A percentile compares a stretch with the other conserved stretches of the same genome.
Evolutionary conservation across 2,113 vertebrate genomes (phyloP).

Genomic region (Phalacrocorax aristotelis): DNA sequence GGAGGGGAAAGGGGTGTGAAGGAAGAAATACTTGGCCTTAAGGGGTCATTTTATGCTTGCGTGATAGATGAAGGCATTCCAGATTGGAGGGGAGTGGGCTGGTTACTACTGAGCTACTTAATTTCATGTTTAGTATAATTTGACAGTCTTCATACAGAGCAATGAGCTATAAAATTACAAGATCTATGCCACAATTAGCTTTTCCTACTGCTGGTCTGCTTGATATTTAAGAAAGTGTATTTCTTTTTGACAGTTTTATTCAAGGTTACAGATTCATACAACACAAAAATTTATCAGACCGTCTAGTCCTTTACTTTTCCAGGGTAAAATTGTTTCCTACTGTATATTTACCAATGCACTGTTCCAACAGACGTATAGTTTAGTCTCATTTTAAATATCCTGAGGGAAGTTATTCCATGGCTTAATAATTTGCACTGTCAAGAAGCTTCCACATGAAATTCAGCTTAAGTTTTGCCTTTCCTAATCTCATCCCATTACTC

Average conservation of each 20-base stretch:
- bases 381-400: not conserved
- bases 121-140: not conserved
- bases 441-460: not conserved
- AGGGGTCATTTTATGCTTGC: not conserved
- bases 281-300: not conserved
- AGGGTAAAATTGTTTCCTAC: not conserved
- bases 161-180: slow-evolving; percentile 1
- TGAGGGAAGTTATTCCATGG: not conserved
- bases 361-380: not conserved
- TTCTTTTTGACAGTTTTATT: not conserved
- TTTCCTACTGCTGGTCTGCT: not conserved
- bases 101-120: not conserved
- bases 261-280: not conserved
- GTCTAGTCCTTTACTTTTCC: not conserved
- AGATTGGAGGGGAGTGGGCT: not conserved
- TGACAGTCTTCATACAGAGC: not conserved
- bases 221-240: not conserved
- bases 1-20: not conserved
- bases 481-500: not conserved
- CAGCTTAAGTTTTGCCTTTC: not conserved
- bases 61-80: not conserved
- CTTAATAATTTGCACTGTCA: not conserved
- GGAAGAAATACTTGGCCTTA: not conserved
- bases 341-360: not conserved
- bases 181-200: not conserved